Evolutionary conservation across 2,888 invertebrate genomes (phyloP), one percentile per base, ranked within the genome.

Genomic region (Spatulosminthurus flaviceps): DNA sequence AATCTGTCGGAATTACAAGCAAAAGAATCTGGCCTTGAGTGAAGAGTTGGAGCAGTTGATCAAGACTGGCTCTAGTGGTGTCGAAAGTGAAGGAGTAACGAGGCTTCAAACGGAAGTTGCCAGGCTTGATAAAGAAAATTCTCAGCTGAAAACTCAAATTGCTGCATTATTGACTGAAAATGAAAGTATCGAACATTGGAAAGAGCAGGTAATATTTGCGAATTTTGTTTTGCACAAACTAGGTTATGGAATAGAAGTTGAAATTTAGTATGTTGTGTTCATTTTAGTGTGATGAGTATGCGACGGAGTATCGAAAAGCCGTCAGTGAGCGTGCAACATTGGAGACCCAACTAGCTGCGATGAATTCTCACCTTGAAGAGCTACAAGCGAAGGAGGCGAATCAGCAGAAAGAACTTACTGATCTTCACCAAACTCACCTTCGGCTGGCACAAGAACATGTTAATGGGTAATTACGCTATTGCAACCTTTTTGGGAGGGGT

Each of bases 401-500:
- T 19, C 64, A 74, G 24, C 42, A 73, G 34, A 29, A 73, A 2
- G 74, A 79, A 28, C 60, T 79, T 22, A n/a, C 11, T 9, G 66
- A 79, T 22, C 29, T 74, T 9, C 79, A 79, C 21, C 26, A n/a
- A 0, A 67, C 34, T 7, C 73, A 74, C n/a, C 66, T 73, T 11
- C 79, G 79, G 1, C 64, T 79, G n/a, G 74, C 79, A 21, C 79
- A 79, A 34, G 74, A 79, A 29, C 74, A 79, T 41, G 34, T 79
- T 22, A 74, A 79, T 22, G 73, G 74, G 79, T 79, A 74, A 67
- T 43, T 42, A 7, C 11, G 16, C 9, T 51, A 66, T 26, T 67
- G 43, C 21, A 34, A 34, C 0, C 16, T 5, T 41, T 4, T n/a
- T 24, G 21, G 76, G 76, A 67, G 76, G 76, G 76, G 76, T 76